Evolutionary conservation across 2,113 vertebrate species (phyloP).

Genomic region (Tupaia chinensis): DNA sequence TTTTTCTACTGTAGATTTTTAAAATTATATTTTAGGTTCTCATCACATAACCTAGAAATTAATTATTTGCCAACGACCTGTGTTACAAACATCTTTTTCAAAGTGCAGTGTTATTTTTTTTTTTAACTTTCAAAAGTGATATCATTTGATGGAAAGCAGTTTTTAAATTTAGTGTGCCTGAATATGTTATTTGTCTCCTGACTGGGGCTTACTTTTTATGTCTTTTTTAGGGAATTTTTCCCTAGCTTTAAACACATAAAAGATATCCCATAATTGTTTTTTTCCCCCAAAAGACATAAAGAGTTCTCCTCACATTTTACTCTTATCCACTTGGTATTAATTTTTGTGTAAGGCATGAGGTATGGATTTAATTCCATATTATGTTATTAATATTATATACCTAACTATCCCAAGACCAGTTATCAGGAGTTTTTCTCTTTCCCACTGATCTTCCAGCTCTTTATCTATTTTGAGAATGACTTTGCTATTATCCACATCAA

Average conservation of each 20-base stretch:
- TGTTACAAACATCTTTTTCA: not conserved
- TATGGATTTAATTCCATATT: not conserved
- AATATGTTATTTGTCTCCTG: not conserved
- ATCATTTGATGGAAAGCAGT: not conserved
- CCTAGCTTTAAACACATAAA: not conserved
- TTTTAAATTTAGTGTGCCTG: conserved; percentile 2
- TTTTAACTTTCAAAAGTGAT: not conserved
- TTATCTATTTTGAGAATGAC: conserved; percentile 39
- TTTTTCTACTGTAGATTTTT: not conserved
- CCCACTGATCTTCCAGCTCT: not conserved
- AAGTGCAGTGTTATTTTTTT: not conserved
- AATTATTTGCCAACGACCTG: not conserved
- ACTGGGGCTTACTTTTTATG: not conserved
- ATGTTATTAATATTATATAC: not conserved
- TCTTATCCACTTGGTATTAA: not conserved
- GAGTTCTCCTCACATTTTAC: not conserved
- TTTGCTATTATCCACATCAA: conserved; percentile 30
- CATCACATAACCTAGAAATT: conserved; percentile 32
- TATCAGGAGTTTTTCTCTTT: not conserved
- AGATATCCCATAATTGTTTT: not conserved
- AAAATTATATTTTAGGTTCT: not conserved
- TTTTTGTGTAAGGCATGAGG: not conserved
- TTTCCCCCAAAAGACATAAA: not conserved
- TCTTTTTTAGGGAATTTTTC: not conserved
- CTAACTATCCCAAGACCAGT: not conserved